Evolutionary conservation across 2,797 vertebrate species (phyloP), one percentile per base, ranked within the genome.

Genomic region (Periparus ater): DNA sequence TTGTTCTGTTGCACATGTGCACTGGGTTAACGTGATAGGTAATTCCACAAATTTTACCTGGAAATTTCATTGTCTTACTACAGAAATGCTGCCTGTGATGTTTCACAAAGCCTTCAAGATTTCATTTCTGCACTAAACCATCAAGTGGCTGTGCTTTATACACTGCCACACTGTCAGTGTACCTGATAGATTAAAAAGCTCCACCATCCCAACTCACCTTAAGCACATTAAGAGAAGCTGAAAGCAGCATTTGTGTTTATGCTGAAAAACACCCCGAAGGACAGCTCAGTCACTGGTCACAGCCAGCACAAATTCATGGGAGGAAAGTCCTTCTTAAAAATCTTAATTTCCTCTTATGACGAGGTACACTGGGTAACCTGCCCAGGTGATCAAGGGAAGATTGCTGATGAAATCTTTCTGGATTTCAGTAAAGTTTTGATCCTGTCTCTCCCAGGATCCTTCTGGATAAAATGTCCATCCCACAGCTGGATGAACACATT

Each of bases 141-240:
- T 44, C 16, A 21, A 50, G 29, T 50, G 63, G 10, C 19, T 84
- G n/a, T 34, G 17, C 16, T 88, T 92, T 67, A 68, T 25, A 44
- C 3, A 21, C 19, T 76, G 23, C 66, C 60, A 84, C 17, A 30
- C 1, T 0, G 10, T 48, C 75, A 72, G 40, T 0, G 0, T 26
- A 40, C 30, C 34, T 53, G 65, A 77, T 11, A 11, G 45, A 68
- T 87, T 89, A 44, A 87, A 48, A 29, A 19, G 23, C 2, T 6
- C 14, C 53, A 61, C 25, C 19, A 71, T 22, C 22, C 62, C 32
- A 88, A 74, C 29, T 53, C 17, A 32, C 40, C 29, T 62, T 79
- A 10, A 89, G 79, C 32, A 61, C 3, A 1, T 66, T 27, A 48
- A 76, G 34, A 67, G 15, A 67, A 66, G 21, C 21, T 71, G 20